Evolutionary conservation across 2,888 invertebrate species (phyloP), one percentile per base, ranked within the genome.

Genomic region (Gastrophysa polygoni): DNA sequence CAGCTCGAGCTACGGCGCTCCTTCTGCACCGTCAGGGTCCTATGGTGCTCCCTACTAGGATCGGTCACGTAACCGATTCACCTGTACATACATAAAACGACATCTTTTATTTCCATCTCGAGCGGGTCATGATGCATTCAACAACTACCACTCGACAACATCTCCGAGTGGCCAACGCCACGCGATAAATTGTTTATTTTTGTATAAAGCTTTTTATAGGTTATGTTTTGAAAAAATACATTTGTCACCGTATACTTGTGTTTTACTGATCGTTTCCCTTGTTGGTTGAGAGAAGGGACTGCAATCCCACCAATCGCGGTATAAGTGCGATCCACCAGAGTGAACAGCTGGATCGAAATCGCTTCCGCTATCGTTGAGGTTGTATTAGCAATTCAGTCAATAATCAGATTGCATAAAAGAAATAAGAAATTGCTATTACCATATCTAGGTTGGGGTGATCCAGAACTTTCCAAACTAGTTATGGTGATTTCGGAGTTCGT

Each of bases 11-110:
- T 83, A 83, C 73, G 82, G 82, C 21, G 87, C 83, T 67, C 88
- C 85, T 49, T 86, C 87, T 66, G 87, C 83, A 67, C 88, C 85
- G 49, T 86, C 87, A 66, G 81, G 24, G 8, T 24, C 48, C 28
- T 48, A 21, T n/a, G 48, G 48, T 20, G 67, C 72, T 18, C 72
- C 74, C 43, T 69, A 65, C 68, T 75, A 74, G 67, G 69, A 48
- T 14, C 64, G 69, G 43, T 14, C 64, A 63, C 62, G 73, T 72
- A 73, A 75, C 75, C 74, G 74, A 74, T 63, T 67, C 72, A 69
- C 71, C 71, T 74, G 73, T 73, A 73, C 38, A 72, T 73, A 73
- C 38, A 38, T 38, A 38, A n/a, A 68, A 68, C 71, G 68, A 67
- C 70, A 71, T 72, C 71, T 71, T 69, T 69, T n/a, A n/a, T n/a